Percentiles rank a stretch among this genome's conserved stretches.
Evolutionary conservation across 2,797 vertebrate genomes (phyloP).

Genomic region (Lemur catta): DNA sequence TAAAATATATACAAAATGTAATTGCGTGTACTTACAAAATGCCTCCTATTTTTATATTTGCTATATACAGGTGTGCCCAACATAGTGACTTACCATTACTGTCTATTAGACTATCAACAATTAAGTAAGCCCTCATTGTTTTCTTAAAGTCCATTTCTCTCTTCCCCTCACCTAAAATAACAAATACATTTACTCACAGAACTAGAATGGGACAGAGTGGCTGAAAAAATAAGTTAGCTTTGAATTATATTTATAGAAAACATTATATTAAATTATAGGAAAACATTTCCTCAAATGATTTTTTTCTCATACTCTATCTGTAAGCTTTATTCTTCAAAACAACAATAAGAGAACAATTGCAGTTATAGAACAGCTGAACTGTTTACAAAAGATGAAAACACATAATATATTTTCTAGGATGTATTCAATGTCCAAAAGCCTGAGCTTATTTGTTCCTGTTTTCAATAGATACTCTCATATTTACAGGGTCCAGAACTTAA

Average conservation of each 20-base stretch:
- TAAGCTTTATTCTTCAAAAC: neutral
- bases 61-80: rapidly evolving
- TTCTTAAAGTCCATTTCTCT: neutral
- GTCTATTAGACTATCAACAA: neutral
- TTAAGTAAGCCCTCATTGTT: neutral
- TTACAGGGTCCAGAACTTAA: neutral
- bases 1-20: neutral
- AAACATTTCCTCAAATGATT: neutral
- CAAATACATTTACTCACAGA: neutral
- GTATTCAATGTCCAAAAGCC: neutral
- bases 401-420: neutral
- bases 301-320: neutral
- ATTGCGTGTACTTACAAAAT: neutral
- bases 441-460: neutral
- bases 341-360: neutral
- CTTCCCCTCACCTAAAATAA: neutral
- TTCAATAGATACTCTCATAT: neutral
- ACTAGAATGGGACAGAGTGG: neutral
- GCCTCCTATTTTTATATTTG: neutral
- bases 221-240: neutral
- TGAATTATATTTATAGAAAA: neutral
- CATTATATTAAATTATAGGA: conserved; percentile 26
- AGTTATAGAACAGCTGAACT: neutral
- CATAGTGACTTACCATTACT: rapidly evolving
- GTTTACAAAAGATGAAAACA: neutral